Evolutionary conservation across 2,888 invertebrate species (phyloP), one percentile per base, ranked within the genome.

Genomic region (Oxytorus armatus): DNA sequence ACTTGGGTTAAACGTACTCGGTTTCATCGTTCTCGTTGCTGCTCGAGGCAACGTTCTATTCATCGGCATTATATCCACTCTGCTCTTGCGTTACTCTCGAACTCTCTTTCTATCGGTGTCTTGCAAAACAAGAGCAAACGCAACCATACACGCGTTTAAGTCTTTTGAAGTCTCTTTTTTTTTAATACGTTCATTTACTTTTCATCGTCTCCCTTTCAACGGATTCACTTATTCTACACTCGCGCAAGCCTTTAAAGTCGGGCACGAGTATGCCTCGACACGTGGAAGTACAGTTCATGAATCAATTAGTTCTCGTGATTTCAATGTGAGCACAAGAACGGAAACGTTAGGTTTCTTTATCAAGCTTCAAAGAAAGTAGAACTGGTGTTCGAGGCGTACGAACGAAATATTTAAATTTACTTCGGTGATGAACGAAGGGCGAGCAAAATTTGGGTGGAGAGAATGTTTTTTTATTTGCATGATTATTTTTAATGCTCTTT

Each of bases 251-350:
- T 18, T 69, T 7, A 5, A 16, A 44, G 65, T 33, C 49, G 42
- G 4, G 14, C 51, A 25, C 18, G 55, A n/a, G 51, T 29, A 33
- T 25, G n/a, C 16, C n/a, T 63, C 74, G n/a, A 10, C 23, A 36
- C 33, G 53, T 39, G 39, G 55, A 33, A 23, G 16, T 11, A 25
- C 44, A 59, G 69, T 66, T 49, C 69, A 79, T 53, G 51, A 79
- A 75, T 79, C 79, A 75, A 69, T 79, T 57, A 66, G 57, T 29
- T 70, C 33, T 23, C 49, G 57, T 11, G 14, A 29, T 53, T 66
- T 47, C 18, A 10, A 14, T 47, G 55, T 16, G 33, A 69, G 61
- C 33, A 21, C n/a, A 42, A 65, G 10, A 29, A 16, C 29, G 10
- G 14, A 2, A 16, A 49, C 1, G 33, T 33, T 65, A 0, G 0